Percentiles rank a stretch among this genome's conserved stretches.
Evolutionary conservation across 2,113 vertebrate species (phyloP).

Genomic region (Stercorarius parasiticus): DNA sequence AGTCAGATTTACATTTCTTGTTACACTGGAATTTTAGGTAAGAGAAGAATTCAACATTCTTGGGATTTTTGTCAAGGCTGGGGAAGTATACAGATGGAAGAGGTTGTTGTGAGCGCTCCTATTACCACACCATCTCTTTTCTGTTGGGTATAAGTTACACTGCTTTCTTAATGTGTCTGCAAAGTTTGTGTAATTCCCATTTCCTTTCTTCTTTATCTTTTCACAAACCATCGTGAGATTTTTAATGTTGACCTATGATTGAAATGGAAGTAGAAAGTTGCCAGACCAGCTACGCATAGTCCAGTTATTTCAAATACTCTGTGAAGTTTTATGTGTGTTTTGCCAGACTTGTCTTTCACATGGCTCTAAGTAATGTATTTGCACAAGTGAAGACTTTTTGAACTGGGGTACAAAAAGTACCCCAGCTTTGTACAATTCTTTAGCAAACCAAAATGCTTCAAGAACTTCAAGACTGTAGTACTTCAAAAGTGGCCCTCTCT

Average conservation of each 20-base stretch:
- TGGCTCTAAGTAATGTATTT: neutral
- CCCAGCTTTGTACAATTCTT: neutral
- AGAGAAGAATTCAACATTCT: neutral
- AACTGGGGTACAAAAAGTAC: too few relatives aligned
- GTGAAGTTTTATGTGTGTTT: neutral
- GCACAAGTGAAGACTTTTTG: neutral
- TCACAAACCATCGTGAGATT: neutral
- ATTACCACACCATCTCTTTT: rapidly evolving
- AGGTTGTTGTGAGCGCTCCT: neutral
- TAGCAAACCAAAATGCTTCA: neutral
- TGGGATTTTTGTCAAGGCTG: neutral
- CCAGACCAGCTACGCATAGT: neutral
- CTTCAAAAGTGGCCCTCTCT: neutral
- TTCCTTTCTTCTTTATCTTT: neutral
- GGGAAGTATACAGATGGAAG: neutral
- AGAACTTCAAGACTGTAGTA: too few relatives aligned
- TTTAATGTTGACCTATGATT: neutral
- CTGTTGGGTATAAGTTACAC: too few relatives aligned
- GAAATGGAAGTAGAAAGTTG: neutral
- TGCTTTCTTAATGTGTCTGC: neutral
- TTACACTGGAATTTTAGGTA: neutral
- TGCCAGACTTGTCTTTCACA: rapidly evolving
- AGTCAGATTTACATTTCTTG: neutral
- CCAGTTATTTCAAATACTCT: neutral
- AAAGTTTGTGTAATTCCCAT: neutral